A percentile compares a stretch with the other conserved stretches of the same genome.
phyloP scores from a whole-genome alignment of 2,113 vertebrate genomes.

The Salvelinus fontinalis region DNA sequence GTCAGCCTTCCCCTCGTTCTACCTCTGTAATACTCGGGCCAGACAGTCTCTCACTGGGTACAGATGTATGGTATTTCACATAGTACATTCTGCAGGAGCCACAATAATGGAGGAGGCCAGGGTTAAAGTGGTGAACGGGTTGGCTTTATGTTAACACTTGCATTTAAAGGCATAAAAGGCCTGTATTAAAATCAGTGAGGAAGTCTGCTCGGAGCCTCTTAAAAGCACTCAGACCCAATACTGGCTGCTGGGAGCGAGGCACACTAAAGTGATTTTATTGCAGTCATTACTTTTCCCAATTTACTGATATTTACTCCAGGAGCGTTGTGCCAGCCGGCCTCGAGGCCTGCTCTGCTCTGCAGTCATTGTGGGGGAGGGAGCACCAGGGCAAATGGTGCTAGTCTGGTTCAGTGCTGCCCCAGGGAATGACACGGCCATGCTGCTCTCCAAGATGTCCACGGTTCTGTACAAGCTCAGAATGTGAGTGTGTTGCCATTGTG shows the following conservation, averaged over 20 bases:
- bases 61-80: not conserved
- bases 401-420: not conserved
- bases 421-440: too few relatives aligned
- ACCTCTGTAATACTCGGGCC: not conserved
- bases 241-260: not conserved
- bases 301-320: conserved; percentile 31
- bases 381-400: not conserved
- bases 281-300: conserved; percentile 18
- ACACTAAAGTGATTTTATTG: conserved; percentile 4
- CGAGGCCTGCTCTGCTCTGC: not conserved
- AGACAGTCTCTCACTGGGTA: not conserved
- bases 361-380: not conserved
- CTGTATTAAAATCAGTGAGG: conserved; percentile 17
- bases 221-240: conserved; percentile 9
- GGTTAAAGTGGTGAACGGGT: conserved; percentile 28
- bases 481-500: not conserved
- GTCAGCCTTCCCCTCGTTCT: not conserved
- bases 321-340: too few relatives aligned
- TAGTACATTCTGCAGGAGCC: not conserved
- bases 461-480: not conserved
- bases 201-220: conserved; percentile 27
- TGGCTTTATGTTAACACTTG: conserved; percentile 31
- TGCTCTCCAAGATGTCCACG: too few relatives aligned
- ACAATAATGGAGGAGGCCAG: conserved; percentile 6
- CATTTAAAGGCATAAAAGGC: conserved; percentile 36